Percentiles rank a stretch among this genome's conserved stretches.
phyloP scores from a whole-genome alignment of 2,797 vertebrate genomes.

The Furcifer pardalis region DNA sequence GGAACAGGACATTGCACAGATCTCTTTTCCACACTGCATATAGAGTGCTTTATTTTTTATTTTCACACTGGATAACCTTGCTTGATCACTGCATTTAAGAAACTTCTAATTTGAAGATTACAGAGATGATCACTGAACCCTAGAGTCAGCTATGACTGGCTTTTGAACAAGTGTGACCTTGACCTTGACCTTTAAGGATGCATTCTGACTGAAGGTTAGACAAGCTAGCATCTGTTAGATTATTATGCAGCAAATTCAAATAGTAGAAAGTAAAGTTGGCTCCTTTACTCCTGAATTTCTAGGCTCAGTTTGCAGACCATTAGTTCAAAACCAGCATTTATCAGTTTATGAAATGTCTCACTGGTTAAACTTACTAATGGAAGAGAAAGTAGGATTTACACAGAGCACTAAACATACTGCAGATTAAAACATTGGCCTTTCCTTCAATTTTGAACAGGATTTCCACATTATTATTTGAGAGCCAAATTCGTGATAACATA shows the following conservation, averaged over 20 bases:
- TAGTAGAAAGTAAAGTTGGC: not conserved
- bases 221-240: not conserved
- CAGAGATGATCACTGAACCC: too few relatives aligned
- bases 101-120: not conserved
- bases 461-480: not conserved
- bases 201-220: not conserved
- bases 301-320: not conserved
- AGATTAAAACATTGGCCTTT: not conserved
- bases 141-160: too few relatives aligned
- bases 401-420: not conserved
- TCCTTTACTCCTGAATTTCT: not conserved
- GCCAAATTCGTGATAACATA: not conserved
- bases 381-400: not conserved
- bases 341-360: not conserved
- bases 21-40: not conserved
- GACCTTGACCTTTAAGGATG: too few relatives aligned
- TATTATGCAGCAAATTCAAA: not conserved
- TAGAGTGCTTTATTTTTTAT: not conserved
- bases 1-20: not conserved
- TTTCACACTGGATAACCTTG: not conserved
- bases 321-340: not conserved
- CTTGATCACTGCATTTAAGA: not conserved
- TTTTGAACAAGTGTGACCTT: too few relatives aligned
- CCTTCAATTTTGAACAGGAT: not conserved
- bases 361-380: not conserved